These are phyloP conservation scores for Catostylus mosaicus DNA, from an alignment of 30 jellyfish, hydroid and myxozoan genomes.

Conservation along the genomic window DNA sequence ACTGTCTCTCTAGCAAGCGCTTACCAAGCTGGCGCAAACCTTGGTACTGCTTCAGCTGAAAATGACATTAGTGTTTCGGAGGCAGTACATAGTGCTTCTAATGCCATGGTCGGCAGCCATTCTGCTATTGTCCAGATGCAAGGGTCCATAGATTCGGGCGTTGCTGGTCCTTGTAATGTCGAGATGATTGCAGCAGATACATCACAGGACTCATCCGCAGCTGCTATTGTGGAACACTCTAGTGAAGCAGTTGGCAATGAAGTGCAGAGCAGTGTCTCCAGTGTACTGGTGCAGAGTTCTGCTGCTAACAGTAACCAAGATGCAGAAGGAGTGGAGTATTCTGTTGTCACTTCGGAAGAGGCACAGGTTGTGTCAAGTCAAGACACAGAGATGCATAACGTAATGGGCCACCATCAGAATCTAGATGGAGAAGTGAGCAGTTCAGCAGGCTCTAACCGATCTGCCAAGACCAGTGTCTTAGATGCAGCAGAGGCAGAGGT, in stretches of 20 bases:
- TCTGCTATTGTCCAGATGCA: conserved; percentile 35
- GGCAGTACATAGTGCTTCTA: conserved; percentile 12
- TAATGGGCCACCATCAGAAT: conserved; percentile 22
- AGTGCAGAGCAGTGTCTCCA: conserved; percentile 64
- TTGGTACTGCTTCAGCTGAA: conserved; percentile 7
- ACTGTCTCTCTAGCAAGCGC: conserved; percentile 72
- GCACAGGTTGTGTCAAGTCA: conserved; percentile 59
- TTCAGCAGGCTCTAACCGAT: conserved; percentile 38
- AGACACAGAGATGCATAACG: conserved; percentile 18
- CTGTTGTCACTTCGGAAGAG: conserved; percentile 12
- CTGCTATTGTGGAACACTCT: conserved; percentile 1
- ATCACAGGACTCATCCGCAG: conserved; percentile 48
- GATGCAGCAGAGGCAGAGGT: conserved; percentile 20
- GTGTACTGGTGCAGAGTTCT: conserved; percentile 34
- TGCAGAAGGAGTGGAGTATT: not conserved
- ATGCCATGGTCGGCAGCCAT: not conserved
- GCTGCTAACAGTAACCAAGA: conserved; percentile 10
- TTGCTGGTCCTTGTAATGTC: conserved; percentile 57
- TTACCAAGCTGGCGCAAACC: conserved; percentile 29
- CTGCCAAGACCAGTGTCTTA: not conserved
- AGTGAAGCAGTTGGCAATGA: conserved; percentile 13
- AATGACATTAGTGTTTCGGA: conserved; percentile 18
- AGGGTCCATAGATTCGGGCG: conserved; percentile 34
- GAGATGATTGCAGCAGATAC: conserved; percentile 79
- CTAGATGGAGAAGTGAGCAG: conserved; percentile 64